Base-by-base conservation (phyloP, 2,888 invertebrate genomes). In the Gymnocheta viridis region DNA sequence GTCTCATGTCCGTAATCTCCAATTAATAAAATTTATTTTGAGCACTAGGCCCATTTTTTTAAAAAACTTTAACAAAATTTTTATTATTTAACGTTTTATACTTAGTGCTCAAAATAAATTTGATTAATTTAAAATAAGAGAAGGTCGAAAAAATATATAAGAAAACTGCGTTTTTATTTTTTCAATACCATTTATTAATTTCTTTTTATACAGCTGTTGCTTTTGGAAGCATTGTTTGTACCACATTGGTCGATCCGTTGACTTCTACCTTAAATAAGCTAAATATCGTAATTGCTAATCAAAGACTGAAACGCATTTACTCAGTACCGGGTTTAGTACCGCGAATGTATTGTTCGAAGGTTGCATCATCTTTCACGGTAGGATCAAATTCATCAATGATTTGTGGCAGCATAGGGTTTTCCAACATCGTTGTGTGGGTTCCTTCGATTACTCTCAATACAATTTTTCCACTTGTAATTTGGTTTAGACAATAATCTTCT, bases 361-460 rank as follows among this genome's bases (percentile, higher is more conserved):
- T 86, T 66, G 90, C 91, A 73, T 91, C 90, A 35, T 91, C 91
- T 70, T 89, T 66, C 1, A 89, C 73, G 14, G 86, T 77, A 0
- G 92, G 92, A 88, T 92, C 90, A 41, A 89, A 88, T 35, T 91
- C 91, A 82, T 95, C 95, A 58, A 96, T 94, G 38, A 95, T 93
- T 86, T 95, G 93, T 0, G 94, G 93, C 64, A 94, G 92, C 86
- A 94, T 94, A 64, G 93, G 92, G 87, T 94, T 95, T 14, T 95
- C 94, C 86, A 96, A 88, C 87, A 96, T 95, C 49, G 94, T 94
- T 0, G 93, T 90, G 87, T 96, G 96, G 88, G 95, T 95, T 10
- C 96, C 96, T 88, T 96, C 95, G n/a, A 95, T 92, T 60, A 93
- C 93, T 87, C 94, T 93, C 0, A 96, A 92, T 0, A 93, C 93